Evolutionary conservation across 2,888 invertebrate genomes (phyloP).

Genomic region (Lasioglossum calceatum): DNA sequence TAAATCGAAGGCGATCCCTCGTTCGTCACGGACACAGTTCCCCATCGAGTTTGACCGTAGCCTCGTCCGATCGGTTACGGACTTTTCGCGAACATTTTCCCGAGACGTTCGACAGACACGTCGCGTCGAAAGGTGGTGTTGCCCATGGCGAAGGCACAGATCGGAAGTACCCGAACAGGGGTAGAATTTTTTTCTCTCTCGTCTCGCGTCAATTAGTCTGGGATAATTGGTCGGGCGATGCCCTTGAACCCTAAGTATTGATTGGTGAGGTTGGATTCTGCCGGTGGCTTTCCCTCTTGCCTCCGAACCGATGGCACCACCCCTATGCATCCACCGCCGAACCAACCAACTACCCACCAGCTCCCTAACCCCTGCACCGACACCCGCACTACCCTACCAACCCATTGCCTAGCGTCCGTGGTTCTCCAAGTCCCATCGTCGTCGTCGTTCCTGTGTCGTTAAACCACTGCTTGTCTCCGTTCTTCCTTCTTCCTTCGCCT

Average conservation of each 20-base stretch:
- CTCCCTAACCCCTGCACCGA: conserved; percentile 62
- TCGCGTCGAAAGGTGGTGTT: background rate
- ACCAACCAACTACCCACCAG: conserved; percentile 69
- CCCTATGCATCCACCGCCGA: conserved; percentile 73
- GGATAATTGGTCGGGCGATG: conserved; percentile 84
- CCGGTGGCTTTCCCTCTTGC: conserved; percentile 78
- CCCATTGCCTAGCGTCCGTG: conserved; percentile 61
- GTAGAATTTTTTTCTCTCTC: conserved; percentile 64
- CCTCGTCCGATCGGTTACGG: background rate
- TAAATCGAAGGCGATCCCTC: background rate
- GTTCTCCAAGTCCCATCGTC: conserved; percentile 68
- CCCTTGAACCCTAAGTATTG: conserved; percentile 84
- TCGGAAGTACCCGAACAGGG: conserved; percentile 39
- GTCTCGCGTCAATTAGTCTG: conserved; percentile 81
- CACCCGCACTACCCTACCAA: conserved; percentile 54
- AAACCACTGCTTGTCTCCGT: conserved; percentile 63
- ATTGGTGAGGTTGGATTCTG: conserved; percentile 82
- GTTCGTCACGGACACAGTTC: background rate
- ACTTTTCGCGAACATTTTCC: background rate
- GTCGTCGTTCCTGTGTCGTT: conserved; percentile 29
- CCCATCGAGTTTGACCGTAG: background rate
- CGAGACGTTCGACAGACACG: background rate
- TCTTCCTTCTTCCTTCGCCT: conserved; percentile 55
- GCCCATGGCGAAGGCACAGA: conserved; percentile 11
- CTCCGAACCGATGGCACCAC: conserved; percentile 75